A percentile compares a stretch with the other conserved stretches of the same genome.
phyloP scores from a whole-genome alignment of 1,140 invertebrate species.

The Papilio xuthus region DNA sequence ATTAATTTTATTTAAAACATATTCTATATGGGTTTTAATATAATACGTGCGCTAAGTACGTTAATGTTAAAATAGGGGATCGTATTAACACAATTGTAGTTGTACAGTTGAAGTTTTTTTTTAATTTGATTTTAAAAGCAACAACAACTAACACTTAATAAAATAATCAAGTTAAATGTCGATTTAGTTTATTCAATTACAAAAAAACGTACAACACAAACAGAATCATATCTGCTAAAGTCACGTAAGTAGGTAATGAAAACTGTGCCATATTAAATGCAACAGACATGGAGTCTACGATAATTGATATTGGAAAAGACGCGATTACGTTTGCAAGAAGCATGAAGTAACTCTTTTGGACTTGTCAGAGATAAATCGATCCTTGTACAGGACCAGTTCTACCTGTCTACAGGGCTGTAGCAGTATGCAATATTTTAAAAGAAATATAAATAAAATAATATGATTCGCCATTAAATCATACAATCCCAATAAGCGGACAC shows the following conservation, averaged over 20 bases:
- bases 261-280: not conserved
- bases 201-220: no score
- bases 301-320: not conserved
- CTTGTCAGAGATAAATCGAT: conserved; percentile 19
- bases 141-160: no score
- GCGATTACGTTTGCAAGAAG: conserved; percentile 20
- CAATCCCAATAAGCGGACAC: no score
- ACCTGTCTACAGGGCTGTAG: conserved; percentile 29
- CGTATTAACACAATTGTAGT: no score
- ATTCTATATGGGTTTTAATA: not conserved
- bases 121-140: no score
- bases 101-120: no score
- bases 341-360: conserved; percentile 35
- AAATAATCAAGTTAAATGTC: no score
- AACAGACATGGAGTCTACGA: not conserved
- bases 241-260: not conserved
- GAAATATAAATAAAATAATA: not conserved
- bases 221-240: not conserved
- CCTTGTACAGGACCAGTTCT: conserved; percentile 28
- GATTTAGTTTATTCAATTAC: no score
- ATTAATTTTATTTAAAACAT: not conserved
- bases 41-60: not conserved
- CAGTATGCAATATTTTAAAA: not conserved
- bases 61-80: not conserved
- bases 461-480: no score